Conservation (phyloP, 2,797 vertebrate genomes). For the Rhodeus uyekii region DNA sequence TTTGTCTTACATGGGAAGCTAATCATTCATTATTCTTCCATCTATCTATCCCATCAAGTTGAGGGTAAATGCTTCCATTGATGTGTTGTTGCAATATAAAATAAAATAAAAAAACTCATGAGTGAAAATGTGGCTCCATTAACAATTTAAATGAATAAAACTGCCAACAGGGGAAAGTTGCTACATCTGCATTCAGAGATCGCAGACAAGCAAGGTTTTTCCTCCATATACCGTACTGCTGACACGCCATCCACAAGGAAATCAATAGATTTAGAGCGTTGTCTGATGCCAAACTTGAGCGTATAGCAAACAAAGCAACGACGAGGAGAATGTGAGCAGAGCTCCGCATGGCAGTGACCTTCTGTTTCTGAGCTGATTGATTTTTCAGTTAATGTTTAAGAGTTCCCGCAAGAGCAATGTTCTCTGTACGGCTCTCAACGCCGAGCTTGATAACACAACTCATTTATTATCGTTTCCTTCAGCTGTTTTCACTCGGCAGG, state of each 20-base stretch:
- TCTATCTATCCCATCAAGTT: not conserved
- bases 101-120: not conserved
- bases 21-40: not conserved
- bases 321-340: not conserved
- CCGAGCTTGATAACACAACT: conserved; percentile 17
- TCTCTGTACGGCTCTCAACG: not conserved
- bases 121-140: not conserved
- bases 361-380: not conserved
- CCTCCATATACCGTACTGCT: too few species aligned
- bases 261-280: not conserved
- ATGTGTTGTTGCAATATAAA: not conserved
- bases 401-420: conserved; percentile 20
- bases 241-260: not conserved
- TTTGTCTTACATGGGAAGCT: not conserved
- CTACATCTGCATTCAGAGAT: not conserved
- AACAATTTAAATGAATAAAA: not conserved
- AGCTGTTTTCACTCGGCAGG: not conserved
- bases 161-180: not conserved
- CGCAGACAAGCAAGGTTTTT: not conserved
- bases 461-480: conserved; percentile 19
- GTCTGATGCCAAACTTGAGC: not conserved
- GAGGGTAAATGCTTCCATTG: not conserved
- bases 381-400: conserved; percentile 43
- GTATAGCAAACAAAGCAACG: not conserved
- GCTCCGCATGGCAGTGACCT: not conserved